Conservation (phyloP, 2,113 vertebrate species). For the Sterrhoptilus dennistouni region DNA sequence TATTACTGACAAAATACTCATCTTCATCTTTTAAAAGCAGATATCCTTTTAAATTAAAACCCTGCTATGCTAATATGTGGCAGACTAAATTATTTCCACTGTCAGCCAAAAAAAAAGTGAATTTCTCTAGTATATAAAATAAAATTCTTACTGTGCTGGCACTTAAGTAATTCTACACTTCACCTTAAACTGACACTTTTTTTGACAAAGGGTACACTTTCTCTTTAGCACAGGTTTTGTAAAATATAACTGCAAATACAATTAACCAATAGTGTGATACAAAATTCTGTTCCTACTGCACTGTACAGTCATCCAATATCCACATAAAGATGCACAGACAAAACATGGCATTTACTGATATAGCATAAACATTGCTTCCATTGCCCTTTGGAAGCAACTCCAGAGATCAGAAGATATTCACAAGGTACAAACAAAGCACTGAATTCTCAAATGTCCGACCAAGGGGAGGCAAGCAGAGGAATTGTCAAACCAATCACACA, state of each 20-base stretch:
- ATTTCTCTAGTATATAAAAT: neutral
- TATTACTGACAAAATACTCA: neutral
- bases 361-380: neutral
- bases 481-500: neutral
- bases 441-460: neutral
- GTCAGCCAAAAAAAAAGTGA: neutral
- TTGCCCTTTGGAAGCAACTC: neutral
- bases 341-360: neutral
- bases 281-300: neutral
- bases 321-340: neutral
- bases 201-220: neutral
- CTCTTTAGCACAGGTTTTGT: neutral
- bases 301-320: neutral
- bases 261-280: neutral
- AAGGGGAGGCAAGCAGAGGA: neutral
- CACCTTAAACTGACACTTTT: neutral
- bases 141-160: neutral
- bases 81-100: neutral
- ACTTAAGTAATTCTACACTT: neutral
- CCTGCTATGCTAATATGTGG: neutral
- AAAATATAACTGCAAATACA: neutral
- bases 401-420: neutral
- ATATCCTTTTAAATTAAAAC: neutral
- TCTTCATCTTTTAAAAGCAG: neutral
- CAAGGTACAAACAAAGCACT: neutral